Conservation (phyloP, 2,888 invertebrate genomes). For the Cerastoderma edule region DNA sequence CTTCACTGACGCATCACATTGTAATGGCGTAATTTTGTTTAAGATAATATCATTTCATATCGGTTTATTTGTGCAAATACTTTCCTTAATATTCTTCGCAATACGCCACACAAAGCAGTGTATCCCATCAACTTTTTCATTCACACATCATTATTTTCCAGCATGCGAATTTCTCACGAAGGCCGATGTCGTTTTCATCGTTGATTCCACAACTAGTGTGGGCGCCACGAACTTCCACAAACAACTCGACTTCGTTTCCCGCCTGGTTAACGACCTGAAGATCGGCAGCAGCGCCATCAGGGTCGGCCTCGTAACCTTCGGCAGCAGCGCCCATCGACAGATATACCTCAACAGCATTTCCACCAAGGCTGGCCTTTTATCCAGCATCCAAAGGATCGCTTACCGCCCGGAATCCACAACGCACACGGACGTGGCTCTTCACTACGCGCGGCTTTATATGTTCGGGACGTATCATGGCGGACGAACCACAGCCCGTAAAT, state of each 20-base stretch:
- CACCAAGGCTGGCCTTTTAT: constrained; percentile 48
- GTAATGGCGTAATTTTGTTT: too few relatives aligned
- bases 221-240: constrained; percentile 63
- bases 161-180: constrained; percentile 64
- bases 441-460: constrained; percentile 52
- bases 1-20: too few relatives aligned
- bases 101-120: too few relatives aligned
- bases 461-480: constrained; percentile 53
- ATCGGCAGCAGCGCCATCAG: constrained; percentile 65
- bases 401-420: constrained; percentile 57
- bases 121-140: too few relatives aligned
- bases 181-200: constrained; percentile 69
- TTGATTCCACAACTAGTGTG: constrained; percentile 67
- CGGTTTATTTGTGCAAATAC: too few relatives aligned
- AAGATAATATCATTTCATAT: too few relatives aligned
- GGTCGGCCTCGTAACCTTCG: constrained; percentile 66
- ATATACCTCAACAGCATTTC: constrained; percentile 66
- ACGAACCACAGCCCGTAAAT: constrained; percentile 51
- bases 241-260: constrained; percentile 65
- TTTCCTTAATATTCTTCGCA: too few relatives aligned
- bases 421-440: constrained; percentile 60
- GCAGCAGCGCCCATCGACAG: constrained; percentile 55
- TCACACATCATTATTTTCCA: constrained; percentile 50
- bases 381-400: constrained; percentile 57
- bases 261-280: constrained; percentile 59